Percentiles rank a stretch among this genome's conserved stretches.
Evolutionary conservation across 2,888 invertebrate genomes (phyloP).

Genomic region (Diachrysia chrysitis): DNA sequence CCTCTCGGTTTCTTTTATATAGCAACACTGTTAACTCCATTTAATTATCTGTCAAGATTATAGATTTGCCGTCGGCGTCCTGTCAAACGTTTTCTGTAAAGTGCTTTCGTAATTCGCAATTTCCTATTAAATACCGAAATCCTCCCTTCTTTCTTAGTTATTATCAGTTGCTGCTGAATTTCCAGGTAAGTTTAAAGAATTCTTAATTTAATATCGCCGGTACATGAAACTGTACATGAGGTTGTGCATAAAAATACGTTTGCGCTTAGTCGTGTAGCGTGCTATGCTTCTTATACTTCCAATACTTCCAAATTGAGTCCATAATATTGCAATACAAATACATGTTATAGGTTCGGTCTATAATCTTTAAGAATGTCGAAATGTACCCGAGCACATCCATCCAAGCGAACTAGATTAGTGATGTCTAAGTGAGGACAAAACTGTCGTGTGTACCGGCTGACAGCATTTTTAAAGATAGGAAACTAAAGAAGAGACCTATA

Average conservation of each 20-base stretch:
- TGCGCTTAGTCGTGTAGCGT: not conserved
- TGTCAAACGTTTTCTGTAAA: conserved; percentile 49
- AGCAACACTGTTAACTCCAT: not conserved
- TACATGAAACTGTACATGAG: not conserved
- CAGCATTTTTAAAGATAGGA: not conserved
- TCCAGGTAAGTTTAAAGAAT: conserved; percentile 42
- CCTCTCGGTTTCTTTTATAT: no score
- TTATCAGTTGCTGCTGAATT: conserved; percentile 11
- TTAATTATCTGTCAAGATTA: conserved; percentile 18
- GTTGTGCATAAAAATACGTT: not conserved
- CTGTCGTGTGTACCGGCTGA: not conserved
- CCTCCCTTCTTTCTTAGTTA: not conserved
- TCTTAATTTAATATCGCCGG: not conserved
- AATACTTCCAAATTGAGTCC: not conserved
- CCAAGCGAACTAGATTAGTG: not conserved
- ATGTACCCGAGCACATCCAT: not conserved
- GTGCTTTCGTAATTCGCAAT: conserved; percentile 15
- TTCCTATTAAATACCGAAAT: conserved; percentile 10
- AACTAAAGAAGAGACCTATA: not conserved
- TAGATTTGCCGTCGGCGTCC: conserved; percentile 55
- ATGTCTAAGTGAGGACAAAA: not conserved
- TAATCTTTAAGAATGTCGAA: not conserved
- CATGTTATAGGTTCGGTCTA: not conserved
- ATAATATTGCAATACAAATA: not conserved
- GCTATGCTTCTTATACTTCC: not conserved